Percentiles rank a stretch among this genome's conserved stretches.
These are phyloP conservation scores for Oenanthe oenanthe DNA, from an alignment of 2,113 vertebrate species.

Conservation along the genomic window DNA sequence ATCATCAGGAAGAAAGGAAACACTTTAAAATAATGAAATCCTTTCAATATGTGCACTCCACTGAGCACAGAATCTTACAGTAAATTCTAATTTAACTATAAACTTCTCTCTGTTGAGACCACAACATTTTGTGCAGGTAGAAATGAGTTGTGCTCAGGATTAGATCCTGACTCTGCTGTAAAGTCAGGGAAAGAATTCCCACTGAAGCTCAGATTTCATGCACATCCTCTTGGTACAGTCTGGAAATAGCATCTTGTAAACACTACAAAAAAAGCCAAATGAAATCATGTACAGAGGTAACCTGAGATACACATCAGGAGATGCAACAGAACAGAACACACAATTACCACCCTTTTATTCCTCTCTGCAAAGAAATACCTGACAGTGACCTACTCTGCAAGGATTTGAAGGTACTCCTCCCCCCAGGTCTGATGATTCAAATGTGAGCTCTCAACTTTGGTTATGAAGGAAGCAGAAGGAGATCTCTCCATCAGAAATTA, in stretches of 20 bases:
- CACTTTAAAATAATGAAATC: slow-evolving; percentile 48
- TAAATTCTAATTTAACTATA: slow-evolving; percentile 31
- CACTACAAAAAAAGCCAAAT: neutral
- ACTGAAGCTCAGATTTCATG: neutral
- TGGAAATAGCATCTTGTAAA: neutral
- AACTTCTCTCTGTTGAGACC: neutral
- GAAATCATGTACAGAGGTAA: neutral
- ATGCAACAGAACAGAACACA: neutral
- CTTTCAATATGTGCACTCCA: neutral
- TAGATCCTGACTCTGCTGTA: neutral
- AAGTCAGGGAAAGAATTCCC: neutral
- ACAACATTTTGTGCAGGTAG: neutral
- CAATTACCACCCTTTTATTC: neutral
- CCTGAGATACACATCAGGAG: neutral
- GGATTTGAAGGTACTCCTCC: neutral
- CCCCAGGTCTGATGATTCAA: neutral
- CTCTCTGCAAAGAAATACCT: neutral
- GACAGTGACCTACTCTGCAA: neutral
- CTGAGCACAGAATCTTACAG: neutral
- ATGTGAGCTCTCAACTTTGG: neutral
- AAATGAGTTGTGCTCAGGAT: neutral
- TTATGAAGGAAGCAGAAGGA: neutral
- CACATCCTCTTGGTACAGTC: neutral
- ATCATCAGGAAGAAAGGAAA: slow-evolving; percentile 30
- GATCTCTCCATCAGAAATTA: neutral